A percentile compares a stretch with the other conserved stretches of the same genome.
These are phyloP conservation scores for Itoplectis maculator DNA, from an alignment of 2,888 invertebrate species.

Conservation along the genomic window DNA sequence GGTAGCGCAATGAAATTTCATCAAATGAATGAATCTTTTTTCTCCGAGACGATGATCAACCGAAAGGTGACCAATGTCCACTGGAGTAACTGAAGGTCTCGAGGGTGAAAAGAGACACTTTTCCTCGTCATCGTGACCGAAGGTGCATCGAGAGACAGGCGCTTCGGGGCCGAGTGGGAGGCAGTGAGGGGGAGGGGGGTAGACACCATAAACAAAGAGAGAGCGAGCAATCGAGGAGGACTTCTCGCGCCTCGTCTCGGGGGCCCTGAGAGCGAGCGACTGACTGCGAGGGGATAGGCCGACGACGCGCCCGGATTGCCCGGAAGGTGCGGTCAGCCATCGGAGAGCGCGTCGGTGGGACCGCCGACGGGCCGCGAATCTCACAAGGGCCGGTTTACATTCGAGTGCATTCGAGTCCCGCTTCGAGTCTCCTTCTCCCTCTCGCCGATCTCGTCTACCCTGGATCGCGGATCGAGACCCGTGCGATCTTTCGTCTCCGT, in stretches of 20 bases:
- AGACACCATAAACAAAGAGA: constrained; percentile 9
- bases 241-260: constrained; percentile 21
- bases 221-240: neutral
- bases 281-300: constrained; percentile 47
- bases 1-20: no score
- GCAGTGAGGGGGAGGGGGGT: neutral
- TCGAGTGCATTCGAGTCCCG: constrained; percentile 76
- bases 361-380: constrained; percentile 82
- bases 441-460: constrained; percentile 28
- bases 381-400: constrained; percentile 85
- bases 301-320: constrained; percentile 76
- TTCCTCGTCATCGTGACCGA: neutral
- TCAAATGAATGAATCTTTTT: no score
- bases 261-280: constrained; percentile 19
- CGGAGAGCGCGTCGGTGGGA: constrained; percentile 81
- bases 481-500: no score
- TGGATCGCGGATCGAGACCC: neutral
- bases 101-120: neutral
- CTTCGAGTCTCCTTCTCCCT: constrained; percentile 51
- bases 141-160: constrained; percentile 1
- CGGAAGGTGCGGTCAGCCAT: constrained; percentile 84
- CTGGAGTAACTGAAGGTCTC: neutral
- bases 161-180: constrained; percentile 10
- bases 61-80: no score
- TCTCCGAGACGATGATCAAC: no score